These are phyloP conservation scores for Siderastrea radians DNA, from an alignment of 92 coral and sea anemone species.

Conservation along the genomic window DNA sequence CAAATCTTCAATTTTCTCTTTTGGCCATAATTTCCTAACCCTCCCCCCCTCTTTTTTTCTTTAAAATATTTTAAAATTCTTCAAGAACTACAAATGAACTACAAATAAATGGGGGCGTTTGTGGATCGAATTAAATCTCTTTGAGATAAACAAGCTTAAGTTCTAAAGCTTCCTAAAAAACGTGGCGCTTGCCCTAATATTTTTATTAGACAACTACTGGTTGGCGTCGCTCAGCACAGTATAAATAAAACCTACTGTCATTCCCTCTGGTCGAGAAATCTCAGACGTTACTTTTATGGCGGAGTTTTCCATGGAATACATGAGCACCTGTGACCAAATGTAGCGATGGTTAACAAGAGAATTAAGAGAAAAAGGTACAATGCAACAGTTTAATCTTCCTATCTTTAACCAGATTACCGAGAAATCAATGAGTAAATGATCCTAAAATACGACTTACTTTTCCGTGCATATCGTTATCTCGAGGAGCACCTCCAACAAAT, in stretches of 20 bases:
- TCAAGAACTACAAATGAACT: too few species aligned
- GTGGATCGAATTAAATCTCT: too few species aligned
- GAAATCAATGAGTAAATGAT: not conserved
- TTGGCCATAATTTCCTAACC: too few species aligned
- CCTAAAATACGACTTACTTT: slow-evolving; percentile 43
- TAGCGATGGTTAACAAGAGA: not conserved
- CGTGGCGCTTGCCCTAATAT: not conserved
- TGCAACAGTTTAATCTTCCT: not conserved
- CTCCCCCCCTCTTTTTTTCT: too few species aligned
- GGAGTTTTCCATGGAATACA: not conserved
- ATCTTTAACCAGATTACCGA: too few species aligned
- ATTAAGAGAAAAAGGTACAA: too few species aligned
- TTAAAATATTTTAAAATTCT: too few species aligned
- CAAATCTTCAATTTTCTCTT: too few species aligned
- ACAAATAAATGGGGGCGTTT: too few species aligned
- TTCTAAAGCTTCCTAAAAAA: not conserved
- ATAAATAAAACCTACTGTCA: slow-evolving; percentile 5
- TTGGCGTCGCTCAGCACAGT: too few species aligned
- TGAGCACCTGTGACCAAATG: not conserved
- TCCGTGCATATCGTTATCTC: slow-evolving; percentile 64
- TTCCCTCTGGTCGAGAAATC: slow-evolving; percentile 2
- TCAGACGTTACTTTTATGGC: not conserved
- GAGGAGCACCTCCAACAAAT: slow-evolving; percentile 79
- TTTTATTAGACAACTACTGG: too few species aligned
- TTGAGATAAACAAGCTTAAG: too few species aligned